These are phyloP conservation scores for Hypotaenidia philippensis DNA, from an alignment of 2,797 vertebrate genomes.

Conservation along the genomic window DNA sequence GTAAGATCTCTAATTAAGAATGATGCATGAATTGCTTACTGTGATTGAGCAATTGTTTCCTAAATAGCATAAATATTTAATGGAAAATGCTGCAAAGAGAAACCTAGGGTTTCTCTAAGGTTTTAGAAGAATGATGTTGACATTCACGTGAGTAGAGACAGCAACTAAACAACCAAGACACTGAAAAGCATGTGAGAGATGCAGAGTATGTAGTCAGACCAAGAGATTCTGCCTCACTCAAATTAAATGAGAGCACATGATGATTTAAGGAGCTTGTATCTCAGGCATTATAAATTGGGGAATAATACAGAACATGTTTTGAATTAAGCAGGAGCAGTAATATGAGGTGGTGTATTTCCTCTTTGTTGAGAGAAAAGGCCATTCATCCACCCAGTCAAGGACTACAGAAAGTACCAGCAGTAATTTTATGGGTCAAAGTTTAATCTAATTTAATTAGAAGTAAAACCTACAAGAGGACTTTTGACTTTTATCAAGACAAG, in stretches of 20 bases:
- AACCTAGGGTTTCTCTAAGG: neutral
- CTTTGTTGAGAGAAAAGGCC: neutral
- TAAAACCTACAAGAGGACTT: neutral
- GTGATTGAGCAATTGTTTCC: neutral
- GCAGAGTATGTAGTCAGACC: neutral
- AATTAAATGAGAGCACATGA: neutral
- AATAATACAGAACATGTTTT: neutral
- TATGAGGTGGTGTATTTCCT: neutral
- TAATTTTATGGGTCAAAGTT: neutral
- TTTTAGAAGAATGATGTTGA: neutral
- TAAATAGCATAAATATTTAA: neutral
- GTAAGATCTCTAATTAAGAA: neutral
- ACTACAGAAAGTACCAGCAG: neutral
- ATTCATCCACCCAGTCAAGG: neutral
- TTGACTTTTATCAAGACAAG: neutral
- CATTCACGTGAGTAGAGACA: neutral
- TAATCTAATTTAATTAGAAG: neutral
- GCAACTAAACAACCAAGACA: neutral
- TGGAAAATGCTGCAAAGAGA: neutral
- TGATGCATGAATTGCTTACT: neutral
- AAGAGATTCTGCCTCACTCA: neutral
- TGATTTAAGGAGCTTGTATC: rapidly evolving
- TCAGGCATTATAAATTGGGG: rapidly evolving
- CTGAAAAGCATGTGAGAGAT: neutral
- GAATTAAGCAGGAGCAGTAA: neutral